These are phyloP conservation scores for Ooceraea biroi DNA, from an alignment of 1,140 invertebrate genomes.

Conservation along the genomic window DNA sequence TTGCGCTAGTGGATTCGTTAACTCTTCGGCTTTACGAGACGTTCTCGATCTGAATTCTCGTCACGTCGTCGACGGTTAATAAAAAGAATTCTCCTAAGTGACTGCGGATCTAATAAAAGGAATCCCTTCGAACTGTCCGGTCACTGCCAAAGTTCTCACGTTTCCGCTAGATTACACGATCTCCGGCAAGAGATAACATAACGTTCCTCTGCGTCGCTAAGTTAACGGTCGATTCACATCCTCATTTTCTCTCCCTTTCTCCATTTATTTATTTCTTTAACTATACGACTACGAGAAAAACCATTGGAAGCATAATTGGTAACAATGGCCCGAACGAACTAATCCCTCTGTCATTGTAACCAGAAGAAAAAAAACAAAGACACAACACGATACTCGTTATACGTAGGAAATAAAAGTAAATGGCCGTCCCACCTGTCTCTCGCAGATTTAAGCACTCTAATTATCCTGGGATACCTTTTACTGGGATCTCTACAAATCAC, in stretches of 20 bases:
- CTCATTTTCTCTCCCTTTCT: background rate
- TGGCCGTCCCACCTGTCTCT: background rate
- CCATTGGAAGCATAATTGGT: background rate
- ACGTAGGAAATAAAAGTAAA: conserved; percentile 16
- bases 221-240: conserved; percentile 39
- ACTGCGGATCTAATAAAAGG: conserved; percentile 29
- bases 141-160: conserved; percentile 42
- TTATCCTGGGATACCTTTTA: conserved; percentile 20
- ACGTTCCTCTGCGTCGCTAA: conserved; percentile 36
- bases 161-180: conserved; percentile 51
- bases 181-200: conserved; percentile 31
- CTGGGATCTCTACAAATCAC: background rate
- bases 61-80: conserved; percentile 56
- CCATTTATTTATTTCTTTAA: conserved; percentile 12
- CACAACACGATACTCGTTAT: background rate
- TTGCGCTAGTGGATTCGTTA: background rate
- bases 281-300: conserved; percentile 14
- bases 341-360: background rate
- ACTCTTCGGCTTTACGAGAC: conserved; percentile 3
- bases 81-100: conserved; percentile 60
- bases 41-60: conserved; percentile 10
- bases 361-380: background rate
- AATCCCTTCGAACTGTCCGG: conserved; percentile 34
- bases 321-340: background rate
- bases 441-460: conserved; percentile 6